Evolutionary conservation across 2,113 vertebrate species (phyloP).

Genomic region (Saguinus imperator): DNA sequence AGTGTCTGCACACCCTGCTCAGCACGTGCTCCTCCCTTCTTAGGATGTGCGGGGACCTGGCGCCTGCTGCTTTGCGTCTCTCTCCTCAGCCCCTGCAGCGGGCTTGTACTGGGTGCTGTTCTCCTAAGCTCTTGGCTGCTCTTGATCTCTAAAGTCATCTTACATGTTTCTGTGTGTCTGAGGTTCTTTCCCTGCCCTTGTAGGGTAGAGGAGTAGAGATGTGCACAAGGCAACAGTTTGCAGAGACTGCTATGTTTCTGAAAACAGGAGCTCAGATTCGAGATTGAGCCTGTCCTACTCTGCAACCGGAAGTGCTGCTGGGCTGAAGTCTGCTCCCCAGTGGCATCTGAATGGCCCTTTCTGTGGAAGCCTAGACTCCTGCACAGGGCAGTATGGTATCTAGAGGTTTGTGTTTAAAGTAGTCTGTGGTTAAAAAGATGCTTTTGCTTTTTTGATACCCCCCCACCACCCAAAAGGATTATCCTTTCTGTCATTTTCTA

Average conservation of each 20-base stretch:
- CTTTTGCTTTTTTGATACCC: not conserved
- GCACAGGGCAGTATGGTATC: not conserved
- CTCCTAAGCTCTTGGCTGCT: not conserved
- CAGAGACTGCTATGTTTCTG: not conserved
- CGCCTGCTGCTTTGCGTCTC: not conserved
- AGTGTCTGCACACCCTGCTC: not conserved
- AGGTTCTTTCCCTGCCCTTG: not conserved
- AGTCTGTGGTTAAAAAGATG: not conserved
- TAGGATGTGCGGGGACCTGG: not conserved
- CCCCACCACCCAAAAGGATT: not conserved
- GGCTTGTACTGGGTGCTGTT: not conserved
- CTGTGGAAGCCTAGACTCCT: not conserved
- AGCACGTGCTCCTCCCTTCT: not conserved
- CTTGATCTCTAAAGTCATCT: not conserved
- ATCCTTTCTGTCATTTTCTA: constrained; percentile 2
- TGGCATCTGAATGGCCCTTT: not conserved
- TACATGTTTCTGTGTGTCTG: not conserved
- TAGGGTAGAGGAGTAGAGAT: not conserved
- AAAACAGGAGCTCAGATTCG: not conserved
- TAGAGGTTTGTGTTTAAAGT: not conserved
- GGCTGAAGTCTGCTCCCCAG: not conserved
- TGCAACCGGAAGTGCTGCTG: not conserved
- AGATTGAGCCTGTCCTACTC: not conserved
- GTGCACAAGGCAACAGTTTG: not conserved
- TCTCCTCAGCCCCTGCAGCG: not conserved